Conservation (phyloP, 2,797 vertebrate species). For the Nyctibius grandis region DNA sequence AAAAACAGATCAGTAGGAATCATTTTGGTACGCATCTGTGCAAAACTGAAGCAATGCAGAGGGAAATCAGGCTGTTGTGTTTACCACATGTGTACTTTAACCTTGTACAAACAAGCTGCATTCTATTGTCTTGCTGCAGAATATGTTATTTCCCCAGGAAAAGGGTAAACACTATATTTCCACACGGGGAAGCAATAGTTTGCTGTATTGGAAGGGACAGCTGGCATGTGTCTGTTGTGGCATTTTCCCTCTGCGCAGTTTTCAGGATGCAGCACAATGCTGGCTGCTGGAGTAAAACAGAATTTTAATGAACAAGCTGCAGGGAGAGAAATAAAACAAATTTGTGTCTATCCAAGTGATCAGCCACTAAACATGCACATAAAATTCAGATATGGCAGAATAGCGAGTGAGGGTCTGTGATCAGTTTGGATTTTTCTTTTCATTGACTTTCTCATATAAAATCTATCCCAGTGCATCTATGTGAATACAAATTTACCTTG, state of each 20-base stretch:
- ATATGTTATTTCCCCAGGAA: conserved; percentile 20
- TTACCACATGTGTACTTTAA: background rate
- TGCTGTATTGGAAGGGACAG: conserved; percentile 29
- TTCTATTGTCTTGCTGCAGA: background rate
- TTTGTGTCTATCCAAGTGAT: conserved; percentile 23
- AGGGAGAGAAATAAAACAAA: conserved; percentile 45
- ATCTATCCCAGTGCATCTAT: background rate
- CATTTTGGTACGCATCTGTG: background rate
- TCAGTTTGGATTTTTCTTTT: background rate
- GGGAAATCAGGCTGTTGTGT: background rate
- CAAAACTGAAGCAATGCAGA: background rate
- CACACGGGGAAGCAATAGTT: background rate
- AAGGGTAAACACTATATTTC: background rate
- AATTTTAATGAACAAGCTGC: conserved; percentile 59
- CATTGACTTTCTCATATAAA: background rate
- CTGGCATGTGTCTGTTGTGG: conserved; percentile 36
- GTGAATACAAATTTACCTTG: conserved; percentile 12
- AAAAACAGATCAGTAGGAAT: background rate
- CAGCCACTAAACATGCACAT: conserved; percentile 1
- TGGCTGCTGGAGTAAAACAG: conserved; percentile 32
- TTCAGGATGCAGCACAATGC: conserved; percentile 20
- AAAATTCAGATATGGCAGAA: conserved; percentile 30
- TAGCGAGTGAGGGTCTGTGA: background rate
- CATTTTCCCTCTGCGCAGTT: background rate
- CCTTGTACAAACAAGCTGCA: background rate